phyloP scores from a whole-genome alignment of 2,888 invertebrate species.

The Macrophya alboannulata region DNA sequence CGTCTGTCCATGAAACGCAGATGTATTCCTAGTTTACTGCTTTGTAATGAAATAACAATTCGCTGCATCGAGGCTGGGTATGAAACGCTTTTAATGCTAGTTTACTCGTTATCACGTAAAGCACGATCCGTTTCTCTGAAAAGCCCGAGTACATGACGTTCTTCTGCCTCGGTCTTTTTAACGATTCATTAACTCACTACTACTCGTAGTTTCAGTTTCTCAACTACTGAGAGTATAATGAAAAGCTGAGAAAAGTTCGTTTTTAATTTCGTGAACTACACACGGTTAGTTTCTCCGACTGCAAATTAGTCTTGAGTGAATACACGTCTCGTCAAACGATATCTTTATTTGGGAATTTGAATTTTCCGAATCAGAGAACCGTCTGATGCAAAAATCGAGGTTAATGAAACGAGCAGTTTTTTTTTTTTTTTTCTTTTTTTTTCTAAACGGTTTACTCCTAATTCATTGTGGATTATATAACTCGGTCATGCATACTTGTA shows the following conservation, averaged over 20 bases:
- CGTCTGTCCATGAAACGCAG: conserved; percentile 6
- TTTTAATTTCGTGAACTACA: too few relatives aligned
- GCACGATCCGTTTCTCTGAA: not conserved
- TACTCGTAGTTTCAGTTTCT: not conserved
- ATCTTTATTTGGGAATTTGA: not conserved
- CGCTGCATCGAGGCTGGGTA: conserved; percentile 19
- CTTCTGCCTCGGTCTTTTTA: not conserved
- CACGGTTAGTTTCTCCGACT: too few relatives aligned
- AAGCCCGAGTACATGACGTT: not conserved
- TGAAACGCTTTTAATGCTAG: conserved; percentile 10
- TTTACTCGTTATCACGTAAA: not conserved
- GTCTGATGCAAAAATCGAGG: not conserved
- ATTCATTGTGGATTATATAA: not conserved
- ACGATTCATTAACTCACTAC: not conserved
- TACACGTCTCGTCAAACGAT: too few relatives aligned
- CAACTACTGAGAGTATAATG: not conserved
- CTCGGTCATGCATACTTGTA: conserved; percentile 9
- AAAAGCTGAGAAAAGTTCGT: not conserved
- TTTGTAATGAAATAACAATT: conserved; percentile 22
- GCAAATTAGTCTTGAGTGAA: too few relatives aligned
- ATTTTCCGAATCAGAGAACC: not conserved
- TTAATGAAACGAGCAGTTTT: not conserved
- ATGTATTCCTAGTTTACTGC: conserved; percentile 29
- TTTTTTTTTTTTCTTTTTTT: not conserved
- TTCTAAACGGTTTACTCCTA: not conserved